Evolutionary conservation across 2,888 invertebrate species (phyloP).

Genomic region (Calameuta pallipes): DNA sequence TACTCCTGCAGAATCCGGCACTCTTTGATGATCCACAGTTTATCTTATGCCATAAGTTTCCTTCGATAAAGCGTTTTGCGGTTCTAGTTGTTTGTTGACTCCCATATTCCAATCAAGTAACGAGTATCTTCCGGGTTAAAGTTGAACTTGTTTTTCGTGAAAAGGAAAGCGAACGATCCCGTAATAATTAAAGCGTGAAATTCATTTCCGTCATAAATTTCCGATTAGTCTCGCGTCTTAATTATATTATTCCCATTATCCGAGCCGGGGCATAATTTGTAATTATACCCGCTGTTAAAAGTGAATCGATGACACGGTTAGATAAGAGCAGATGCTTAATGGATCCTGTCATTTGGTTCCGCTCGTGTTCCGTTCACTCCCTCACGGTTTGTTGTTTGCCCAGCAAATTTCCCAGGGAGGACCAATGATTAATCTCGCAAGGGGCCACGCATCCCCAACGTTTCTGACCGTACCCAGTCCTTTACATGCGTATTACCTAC

Average conservation of each 20-base stretch:
- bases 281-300: neutral
- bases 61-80: neutral
- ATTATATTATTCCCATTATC: neutral
- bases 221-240: neutral
- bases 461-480: neutral
- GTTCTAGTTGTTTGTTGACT: neutral
- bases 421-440: constrained; percentile 32
- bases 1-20: neutral
- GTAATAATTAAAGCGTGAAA: neutral
- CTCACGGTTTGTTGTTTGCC: constrained; percentile 28
- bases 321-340: constrained; percentile 16
- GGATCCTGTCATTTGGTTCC: constrained; percentile 25
- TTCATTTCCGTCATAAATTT: neutral
- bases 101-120: neutral
- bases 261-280: neutral
- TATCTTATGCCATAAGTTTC: neutral
- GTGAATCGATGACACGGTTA: constrained; percentile 4
- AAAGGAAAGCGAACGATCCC: neutral
- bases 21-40: neutral
- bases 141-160: neutral
- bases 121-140: neutral
- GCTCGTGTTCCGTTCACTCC: constrained; percentile 25
- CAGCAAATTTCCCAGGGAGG: constrained; percentile 28
- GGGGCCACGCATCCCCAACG: neutral
- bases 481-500: neutral